Evolutionary conservation across 1,140 invertebrate species (phyloP).

Genomic region (Mercenaria mercenaria): DNA sequence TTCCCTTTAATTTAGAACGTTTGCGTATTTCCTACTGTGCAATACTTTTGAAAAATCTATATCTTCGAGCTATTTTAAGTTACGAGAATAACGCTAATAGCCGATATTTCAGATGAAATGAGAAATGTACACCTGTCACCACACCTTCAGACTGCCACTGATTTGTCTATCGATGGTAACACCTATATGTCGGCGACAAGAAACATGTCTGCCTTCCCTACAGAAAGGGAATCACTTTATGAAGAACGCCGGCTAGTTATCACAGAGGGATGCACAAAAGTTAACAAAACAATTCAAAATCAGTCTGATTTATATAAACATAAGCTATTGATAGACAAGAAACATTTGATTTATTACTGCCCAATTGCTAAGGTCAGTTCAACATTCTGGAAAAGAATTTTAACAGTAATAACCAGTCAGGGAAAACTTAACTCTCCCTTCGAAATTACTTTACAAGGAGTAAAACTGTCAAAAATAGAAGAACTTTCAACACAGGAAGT

Average conservation of each 20-base stretch:
- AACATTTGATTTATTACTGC: constrained; percentile 44
- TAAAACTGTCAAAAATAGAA: not conserved
- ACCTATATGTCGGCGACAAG: not conserved
- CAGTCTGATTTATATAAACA: not conserved
- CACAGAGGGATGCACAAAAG: not conserved
- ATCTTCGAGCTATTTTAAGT: too few relatives aligned
- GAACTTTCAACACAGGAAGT: not conserved
- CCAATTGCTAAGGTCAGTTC: constrained; percentile 57
- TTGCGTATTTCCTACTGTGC: too few relatives aligned
- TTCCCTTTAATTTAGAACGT: too few relatives aligned
- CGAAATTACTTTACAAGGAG: not conserved
- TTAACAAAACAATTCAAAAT: not conserved
- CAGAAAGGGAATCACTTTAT: not conserved
- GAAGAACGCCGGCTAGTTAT: not conserved
- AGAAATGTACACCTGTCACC: too few relatives aligned
- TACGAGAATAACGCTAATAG: too few relatives aligned
- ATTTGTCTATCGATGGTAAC: too few relatives aligned
- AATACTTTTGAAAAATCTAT: too few relatives aligned
- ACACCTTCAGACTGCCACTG: too few relatives aligned
- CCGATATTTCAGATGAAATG: too few relatives aligned
- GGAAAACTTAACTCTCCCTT: not conserved
- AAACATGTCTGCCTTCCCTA: not conserved
- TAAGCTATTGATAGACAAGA: not conserved
- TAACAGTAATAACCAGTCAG: not conserved
- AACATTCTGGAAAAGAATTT: constrained; percentile 43